phyloP scores from a whole-genome alignment of 2,113 vertebrate genomes.

The Prunella himalayana region DNA sequence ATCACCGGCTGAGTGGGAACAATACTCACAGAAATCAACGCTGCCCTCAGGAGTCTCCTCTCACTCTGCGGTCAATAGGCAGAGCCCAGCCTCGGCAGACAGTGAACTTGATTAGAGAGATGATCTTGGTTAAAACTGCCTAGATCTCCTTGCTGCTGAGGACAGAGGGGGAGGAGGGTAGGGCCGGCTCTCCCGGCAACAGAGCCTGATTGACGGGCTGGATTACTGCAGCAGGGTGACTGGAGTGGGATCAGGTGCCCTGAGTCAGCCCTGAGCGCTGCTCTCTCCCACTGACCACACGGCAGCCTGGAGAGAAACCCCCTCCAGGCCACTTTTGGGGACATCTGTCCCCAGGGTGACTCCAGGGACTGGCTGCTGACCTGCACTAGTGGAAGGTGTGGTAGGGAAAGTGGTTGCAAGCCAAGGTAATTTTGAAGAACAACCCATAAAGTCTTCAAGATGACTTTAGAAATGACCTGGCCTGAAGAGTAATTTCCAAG shows the following conservation, averaged over 20 bases:
- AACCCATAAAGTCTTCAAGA: neutral
- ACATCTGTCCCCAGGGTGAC: rapidly evolving
- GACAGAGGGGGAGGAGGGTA: neutral
- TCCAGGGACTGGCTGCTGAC: neutral
- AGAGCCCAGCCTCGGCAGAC: neutral
- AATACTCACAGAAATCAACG: slow-evolving; percentile 16
- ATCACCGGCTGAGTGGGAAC: neutral
- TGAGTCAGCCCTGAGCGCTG: neutral
- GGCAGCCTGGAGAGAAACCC: neutral
- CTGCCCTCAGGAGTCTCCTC: neutral
- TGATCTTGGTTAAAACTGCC: slow-evolving; percentile 55
- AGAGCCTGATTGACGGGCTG: neutral
- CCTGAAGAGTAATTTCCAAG: rapidly evolving
- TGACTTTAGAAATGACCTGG: neutral
- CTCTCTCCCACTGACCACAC: neutral
- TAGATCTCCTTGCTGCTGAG: slow-evolving; percentile 8
- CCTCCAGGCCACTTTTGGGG: neutral
- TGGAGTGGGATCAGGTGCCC: neutral
- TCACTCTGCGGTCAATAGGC: neutral
- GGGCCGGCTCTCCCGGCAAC: neutral
- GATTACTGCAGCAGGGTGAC: neutral
- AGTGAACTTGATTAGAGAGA: slow-evolving; percentile 27
- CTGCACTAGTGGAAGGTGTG: neutral
- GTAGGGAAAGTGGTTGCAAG: neutral
- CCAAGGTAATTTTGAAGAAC: neutral